Base-by-base conservation (phyloP, 1,140 invertebrate species). In the Antheraea mylitta region DNA sequence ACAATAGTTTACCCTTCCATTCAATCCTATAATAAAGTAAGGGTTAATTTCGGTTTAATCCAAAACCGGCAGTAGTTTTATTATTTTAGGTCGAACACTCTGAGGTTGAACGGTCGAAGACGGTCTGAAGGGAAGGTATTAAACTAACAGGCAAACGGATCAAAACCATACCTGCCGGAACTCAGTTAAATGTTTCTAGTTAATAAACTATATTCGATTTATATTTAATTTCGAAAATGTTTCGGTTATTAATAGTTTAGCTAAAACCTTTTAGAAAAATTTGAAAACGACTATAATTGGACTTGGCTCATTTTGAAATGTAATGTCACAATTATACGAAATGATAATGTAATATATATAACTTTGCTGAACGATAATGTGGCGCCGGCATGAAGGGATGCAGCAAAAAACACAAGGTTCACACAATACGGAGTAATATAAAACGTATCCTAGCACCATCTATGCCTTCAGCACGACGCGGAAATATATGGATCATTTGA, bases 131-230 rank as follows among this genome's bases (percentile, higher is more conserved):
- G 11, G 11, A 53, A 53, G 45, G 45, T 16, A 53, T 53, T 53
- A 53, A 53, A 53, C 45, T 48, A 53, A 53, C 45, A 53, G 16
- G 45, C 45, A 13, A 53, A 53, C 45, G 45, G 45, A 53, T 53
- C 45, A 53, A n/a, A 53, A 53, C 45, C 45, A 53, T 13, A 53
- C 45, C 45, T 53, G 45, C 45, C 45, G 38, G 38, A 42, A 42
- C 45, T 16, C 45, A 16, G 6, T 13, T 53, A 53, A 53, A 53
- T 53, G 45, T 16, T 53, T 53, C 45, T 11, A 53, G 4, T 53
- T 53, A 16, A 53, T 53, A 53, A 53, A 53, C 45, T n/a, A 53
- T 53, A 53, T 16, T 13, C 6, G 11, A 42, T 42, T 42, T 9
- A 42, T 42, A 42, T 53, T 53, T 53, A 53, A 53, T 53, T 53